Percentiles rank a stretch among this genome's conserved stretches.
Evolutionary conservation across 2,113 vertebrate species (phyloP).

Genomic region (Chauna torquata): DNA sequence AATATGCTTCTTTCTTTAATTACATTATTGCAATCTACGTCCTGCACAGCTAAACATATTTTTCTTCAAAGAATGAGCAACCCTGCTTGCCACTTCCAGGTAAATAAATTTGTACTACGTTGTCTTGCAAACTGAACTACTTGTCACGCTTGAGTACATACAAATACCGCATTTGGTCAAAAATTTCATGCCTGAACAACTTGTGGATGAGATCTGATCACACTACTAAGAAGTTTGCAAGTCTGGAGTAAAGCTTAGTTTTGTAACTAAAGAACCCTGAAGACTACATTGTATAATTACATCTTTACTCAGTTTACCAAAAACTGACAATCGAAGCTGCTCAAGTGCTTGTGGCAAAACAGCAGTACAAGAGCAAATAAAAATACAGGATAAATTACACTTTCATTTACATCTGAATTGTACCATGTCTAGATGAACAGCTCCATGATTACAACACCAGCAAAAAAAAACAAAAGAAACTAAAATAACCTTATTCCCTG

Average conservation of each 20-base stretch:
- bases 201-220: not conserved
- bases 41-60: not conserved
- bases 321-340: not conserved
- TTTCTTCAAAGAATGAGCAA: not conserved
- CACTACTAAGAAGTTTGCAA: fast-evolving
- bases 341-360: not conserved
- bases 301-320: not conserved
- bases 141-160: not conserved
- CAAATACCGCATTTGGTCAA: not conserved
- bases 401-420: not conserved
- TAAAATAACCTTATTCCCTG: not conserved
- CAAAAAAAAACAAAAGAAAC: not conserved
- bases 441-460: not conserved
- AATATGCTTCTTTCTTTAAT: not conserved
- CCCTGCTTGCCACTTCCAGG: not conserved
- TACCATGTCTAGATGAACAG: not conserved
- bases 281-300: not conserved
- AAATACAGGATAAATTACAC: not conserved
- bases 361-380: not conserved
- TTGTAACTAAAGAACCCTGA: not conserved
- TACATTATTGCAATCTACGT: not conserved
- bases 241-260: not conserved
- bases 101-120: not conserved
- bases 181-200: not conserved
- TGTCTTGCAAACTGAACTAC: not conserved